These are phyloP conservation scores for Sarcophaga caerulescens DNA, from an alignment of 2,888 invertebrate species.

Conservation along the genomic window DNA sequence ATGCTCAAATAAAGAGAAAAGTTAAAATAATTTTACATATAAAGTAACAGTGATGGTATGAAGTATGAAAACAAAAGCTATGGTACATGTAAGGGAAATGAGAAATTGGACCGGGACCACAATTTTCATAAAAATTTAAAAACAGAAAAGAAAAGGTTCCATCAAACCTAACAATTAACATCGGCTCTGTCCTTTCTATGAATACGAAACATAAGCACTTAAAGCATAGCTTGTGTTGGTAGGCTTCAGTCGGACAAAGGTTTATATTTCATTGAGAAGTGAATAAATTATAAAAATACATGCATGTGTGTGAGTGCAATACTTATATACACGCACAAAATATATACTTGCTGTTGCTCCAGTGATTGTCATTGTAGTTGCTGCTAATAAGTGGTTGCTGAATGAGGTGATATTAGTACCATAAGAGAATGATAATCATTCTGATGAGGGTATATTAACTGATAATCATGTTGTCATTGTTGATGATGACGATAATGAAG, in stretches of 20 bases:
- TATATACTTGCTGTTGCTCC: neutral
- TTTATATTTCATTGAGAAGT: neutral
- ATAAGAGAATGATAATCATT: neutral
- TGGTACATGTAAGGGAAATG: too few relatives aligned
- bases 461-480: neutral
- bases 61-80: too few relatives aligned
- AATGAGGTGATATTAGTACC: neutral
- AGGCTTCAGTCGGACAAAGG: neutral
- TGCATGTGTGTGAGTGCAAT: constrained; percentile 29
- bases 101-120: too few relatives aligned
- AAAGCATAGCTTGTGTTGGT: neutral
- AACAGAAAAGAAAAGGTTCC: too few relatives aligned
- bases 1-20: too few relatives aligned
- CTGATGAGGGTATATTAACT: too few relatives aligned
- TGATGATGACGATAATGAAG: neutral
- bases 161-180: too few relatives aligned
- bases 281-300: neutral
- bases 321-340: neutral
- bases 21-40: too few relatives aligned
- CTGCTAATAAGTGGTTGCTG: constrained; percentile 12
- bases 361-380: neutral
- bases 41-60: too few relatives aligned
- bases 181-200: too few relatives aligned
- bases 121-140: too few relatives aligned
- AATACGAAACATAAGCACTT: neutral